Percentiles rank a stretch among this genome's conserved stretches.
Evolutionary conservation across 2,113 vertebrate genomes (phyloP).

Genomic region (Ochotona curzoniae): DNA sequence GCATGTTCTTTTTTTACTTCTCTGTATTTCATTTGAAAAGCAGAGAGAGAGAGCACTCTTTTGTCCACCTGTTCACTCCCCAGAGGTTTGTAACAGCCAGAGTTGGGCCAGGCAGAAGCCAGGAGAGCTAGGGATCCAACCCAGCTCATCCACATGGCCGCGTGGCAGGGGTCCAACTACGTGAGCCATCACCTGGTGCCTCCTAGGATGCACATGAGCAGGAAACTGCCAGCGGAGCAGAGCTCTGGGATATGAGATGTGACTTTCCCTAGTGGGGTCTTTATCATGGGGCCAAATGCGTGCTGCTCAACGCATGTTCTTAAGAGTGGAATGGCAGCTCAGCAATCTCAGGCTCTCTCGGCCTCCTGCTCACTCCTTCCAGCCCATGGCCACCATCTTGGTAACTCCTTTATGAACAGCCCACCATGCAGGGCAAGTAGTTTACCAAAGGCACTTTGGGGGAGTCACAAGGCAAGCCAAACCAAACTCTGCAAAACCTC

Average conservation of each 20-base stretch:
- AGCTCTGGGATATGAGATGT: not conserved
- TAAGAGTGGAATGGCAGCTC: not conserved
- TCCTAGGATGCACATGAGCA: no score
- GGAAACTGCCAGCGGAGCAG: no score
- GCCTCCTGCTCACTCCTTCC: not conserved
- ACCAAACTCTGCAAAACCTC: not conserved
- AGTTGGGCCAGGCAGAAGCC: no score
- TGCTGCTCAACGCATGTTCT: not conserved
- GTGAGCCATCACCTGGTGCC: no score
- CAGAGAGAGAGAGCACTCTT: no score
- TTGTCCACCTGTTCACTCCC: no score
- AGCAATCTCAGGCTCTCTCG: fast-evolving
- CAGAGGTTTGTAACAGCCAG: no score
- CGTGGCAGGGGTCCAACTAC: no score
- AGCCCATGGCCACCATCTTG: not conserved
- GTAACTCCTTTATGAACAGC: not conserved
- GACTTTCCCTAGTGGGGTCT: no score
- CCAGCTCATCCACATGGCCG: no score
- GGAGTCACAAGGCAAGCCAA: not conserved
- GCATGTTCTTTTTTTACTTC: not conserved
- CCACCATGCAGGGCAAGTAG: not conserved
- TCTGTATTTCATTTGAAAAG: no score
- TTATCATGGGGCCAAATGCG: not conserved
- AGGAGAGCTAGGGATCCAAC: no score
- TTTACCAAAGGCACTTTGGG: not conserved